phyloP scores from a whole-genome alignment of 2,888 invertebrate genomes.

The Aethes cnicana region DNA sequence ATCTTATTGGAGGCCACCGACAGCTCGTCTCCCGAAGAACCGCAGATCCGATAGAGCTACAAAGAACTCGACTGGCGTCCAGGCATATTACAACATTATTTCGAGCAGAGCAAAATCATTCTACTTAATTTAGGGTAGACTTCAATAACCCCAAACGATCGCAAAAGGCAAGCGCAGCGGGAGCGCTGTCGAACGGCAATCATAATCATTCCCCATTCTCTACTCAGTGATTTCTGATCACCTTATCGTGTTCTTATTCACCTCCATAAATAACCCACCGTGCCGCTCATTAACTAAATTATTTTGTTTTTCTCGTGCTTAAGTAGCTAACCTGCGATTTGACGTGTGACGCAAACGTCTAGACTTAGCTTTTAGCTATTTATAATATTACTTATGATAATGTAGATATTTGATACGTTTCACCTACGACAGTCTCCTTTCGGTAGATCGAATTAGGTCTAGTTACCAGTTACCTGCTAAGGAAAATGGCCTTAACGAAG shows the following conservation, averaged over 20 bases:
- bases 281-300: slow-evolving; percentile 21
- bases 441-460: too few relatives aligned
- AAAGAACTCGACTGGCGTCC: too few relatives aligned
- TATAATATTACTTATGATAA: not conserved
- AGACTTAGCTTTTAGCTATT: not conserved
- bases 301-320: slow-evolving; percentile 18
- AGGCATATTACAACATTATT: too few relatives aligned
- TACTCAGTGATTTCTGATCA: slow-evolving; percentile 22
- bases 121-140: not conserved
- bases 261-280: slow-evolving; percentile 20
- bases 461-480: too few relatives aligned
- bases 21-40: too few relatives aligned
- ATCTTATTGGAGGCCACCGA: too few relatives aligned
- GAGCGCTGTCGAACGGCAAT: slow-evolving; percentile 21
- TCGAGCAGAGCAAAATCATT: too few relatives aligned
- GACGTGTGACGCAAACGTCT: slow-evolving; percentile 25
- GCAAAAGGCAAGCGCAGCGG: slow-evolving; percentile 6
- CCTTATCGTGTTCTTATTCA: slow-evolving; percentile 12
- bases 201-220: slow-evolving; percentile 23
- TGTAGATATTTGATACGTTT: not conserved
- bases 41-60: too few relatives aligned
- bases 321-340: not conserved
- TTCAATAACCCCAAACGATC: not conserved
- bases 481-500: too few relatives aligned
- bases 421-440: too few relatives aligned